Evolutionary conservation across 2,113 vertebrate species (phyloP).

Genomic region (Phaethon lepturus): DNA sequence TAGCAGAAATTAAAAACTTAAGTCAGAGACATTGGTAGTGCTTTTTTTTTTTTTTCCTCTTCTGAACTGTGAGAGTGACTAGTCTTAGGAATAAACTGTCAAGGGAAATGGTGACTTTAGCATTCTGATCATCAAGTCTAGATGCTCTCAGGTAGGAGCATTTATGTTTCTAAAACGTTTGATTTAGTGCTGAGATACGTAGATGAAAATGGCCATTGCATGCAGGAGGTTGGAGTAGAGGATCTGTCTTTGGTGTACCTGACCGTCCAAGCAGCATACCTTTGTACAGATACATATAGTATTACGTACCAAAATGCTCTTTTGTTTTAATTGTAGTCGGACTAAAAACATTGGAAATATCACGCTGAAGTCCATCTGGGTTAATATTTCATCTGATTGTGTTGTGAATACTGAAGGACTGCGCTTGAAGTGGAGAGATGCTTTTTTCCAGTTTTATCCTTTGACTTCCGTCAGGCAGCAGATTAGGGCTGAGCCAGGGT

Average conservation of each 20-base stretch:
- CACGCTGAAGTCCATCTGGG: accelerated
- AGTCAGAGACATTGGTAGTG: background rate
- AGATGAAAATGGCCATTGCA: background rate
- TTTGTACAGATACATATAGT: background rate
- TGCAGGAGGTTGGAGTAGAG: background rate
- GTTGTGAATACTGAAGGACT: background rate
- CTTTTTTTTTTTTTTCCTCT: background rate
- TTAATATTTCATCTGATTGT: background rate
- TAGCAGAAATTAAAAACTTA: background rate
- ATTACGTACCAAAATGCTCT: background rate
- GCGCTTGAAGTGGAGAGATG: accelerated
- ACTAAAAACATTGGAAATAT: background rate
- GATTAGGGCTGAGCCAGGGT: background rate
- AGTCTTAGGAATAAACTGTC: background rate
- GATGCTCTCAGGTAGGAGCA: background rate
- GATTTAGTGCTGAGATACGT: background rate
- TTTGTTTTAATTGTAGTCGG: background rate
- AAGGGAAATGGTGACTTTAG: background rate
- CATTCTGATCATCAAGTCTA: background rate
- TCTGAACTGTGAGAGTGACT: background rate
- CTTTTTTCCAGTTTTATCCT: background rate
- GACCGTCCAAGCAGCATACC: background rate
- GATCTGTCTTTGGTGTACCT: background rate
- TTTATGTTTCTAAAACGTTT: background rate
- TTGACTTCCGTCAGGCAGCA: background rate